Evolutionary conservation across 2,888 invertebrate genomes (phyloP).

Genomic region (Campoletis raptor): DNA sequence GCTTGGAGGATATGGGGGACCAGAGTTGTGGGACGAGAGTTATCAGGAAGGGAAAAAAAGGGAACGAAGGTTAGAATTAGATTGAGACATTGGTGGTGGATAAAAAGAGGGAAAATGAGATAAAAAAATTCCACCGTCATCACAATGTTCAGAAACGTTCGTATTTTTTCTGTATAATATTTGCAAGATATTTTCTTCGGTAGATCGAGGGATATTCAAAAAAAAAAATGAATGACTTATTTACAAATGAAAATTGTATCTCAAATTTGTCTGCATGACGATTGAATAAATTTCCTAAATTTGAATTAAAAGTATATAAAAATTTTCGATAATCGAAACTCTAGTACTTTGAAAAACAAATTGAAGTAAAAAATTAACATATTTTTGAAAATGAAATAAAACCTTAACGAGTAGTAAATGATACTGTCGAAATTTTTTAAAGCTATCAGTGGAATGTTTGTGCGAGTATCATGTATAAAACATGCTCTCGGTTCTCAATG

Average conservation of each 20-base stretch:
- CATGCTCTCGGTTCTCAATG: conserved; percentile 32
- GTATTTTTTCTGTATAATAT: neutral
- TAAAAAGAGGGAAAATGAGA: neutral
- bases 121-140: neutral
- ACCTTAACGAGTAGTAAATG: neutral
- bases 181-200: neutral
- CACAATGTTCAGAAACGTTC: neutral
- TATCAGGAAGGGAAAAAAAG: neutral
- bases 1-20: neutral
- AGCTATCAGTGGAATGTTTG: neutral
- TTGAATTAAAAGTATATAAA: neutral
- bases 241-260: neutral
- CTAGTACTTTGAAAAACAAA: neutral
- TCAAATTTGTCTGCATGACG: neutral
- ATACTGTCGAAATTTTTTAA: neutral
- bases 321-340: neutral
- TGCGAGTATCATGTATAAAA: neutral
- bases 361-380: neutral
- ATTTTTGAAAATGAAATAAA: neutral
- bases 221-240: neutral
- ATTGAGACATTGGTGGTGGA: conserved; percentile 6
- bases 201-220: neutral
- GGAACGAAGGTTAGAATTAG: neutral
- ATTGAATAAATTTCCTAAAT: neutral
- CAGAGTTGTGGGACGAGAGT: neutral